Evolutionary conservation across 2,797 vertebrate species (phyloP).

Genomic region (Hippocampus kuda): DNA sequence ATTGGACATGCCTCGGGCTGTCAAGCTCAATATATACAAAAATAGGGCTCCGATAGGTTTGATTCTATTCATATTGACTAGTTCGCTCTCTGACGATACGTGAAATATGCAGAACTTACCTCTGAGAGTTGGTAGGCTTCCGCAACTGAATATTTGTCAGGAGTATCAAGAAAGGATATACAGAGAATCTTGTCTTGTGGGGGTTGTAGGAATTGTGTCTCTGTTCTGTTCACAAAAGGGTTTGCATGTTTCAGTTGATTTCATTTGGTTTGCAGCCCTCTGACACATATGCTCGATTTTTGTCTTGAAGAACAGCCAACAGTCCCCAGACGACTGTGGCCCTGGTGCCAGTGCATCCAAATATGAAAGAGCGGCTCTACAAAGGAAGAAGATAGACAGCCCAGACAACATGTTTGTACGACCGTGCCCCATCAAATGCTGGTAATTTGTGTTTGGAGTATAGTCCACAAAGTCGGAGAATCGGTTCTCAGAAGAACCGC

Average conservation of each 20-base stretch:
- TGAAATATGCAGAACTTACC: constrained; percentile 25
- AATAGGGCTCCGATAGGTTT: constrained; percentile 28
- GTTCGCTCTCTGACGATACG: constrained; percentile 17
- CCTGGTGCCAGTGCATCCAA: constrained; percentile 5
- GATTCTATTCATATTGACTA: constrained; percentile 25
- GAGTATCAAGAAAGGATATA: constrained; percentile 35
- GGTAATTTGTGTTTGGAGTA: background rate
- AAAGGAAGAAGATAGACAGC: constrained; percentile 11
- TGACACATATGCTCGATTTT: constrained; percentile 62
- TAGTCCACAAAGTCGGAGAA: background rate
- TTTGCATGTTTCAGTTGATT: constrained; percentile 68
- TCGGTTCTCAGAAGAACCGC: background rate
- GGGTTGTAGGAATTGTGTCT: constrained; percentile 66
- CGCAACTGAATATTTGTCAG: constrained; percentile 41
- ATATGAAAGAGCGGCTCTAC: constrained; percentile 19
- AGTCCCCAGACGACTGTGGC: constrained; percentile 12
- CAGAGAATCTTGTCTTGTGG: constrained; percentile 39
- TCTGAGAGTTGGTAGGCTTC: constrained; percentile 35
- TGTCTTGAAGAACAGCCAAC: constrained; percentile 45
- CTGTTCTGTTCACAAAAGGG: constrained; percentile 76
- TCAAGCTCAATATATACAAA: constrained; percentile 32
- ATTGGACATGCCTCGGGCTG: constrained; percentile 45
- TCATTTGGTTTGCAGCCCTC: constrained; percentile 62
- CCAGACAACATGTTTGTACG: background rate
- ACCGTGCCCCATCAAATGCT: background rate